Percentiles rank a stretch among this genome's conserved stretches.
Conservation (phyloP, 2,113 vertebrate species). For the Rhinoderma darwinii region DNA sequence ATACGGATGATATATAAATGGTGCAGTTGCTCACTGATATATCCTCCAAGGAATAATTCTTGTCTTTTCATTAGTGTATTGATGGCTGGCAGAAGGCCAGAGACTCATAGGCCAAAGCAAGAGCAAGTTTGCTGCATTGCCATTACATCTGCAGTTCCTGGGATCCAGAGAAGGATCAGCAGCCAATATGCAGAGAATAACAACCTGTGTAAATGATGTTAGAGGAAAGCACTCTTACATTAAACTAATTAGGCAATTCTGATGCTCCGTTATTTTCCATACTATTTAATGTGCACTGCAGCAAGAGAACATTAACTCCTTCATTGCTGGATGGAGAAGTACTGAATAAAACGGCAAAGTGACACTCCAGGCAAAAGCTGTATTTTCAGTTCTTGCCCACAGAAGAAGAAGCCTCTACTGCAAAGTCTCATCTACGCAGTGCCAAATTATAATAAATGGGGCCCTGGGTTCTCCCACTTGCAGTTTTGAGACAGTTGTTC, state of each 20-base stretch:
- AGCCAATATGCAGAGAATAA: constrained; percentile 58
- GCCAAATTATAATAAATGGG: too few species aligned
- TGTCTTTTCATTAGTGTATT: constrained; percentile 57
- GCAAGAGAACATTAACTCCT: constrained; percentile 14
- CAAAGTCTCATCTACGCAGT: too few species aligned
- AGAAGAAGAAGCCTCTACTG: too few species aligned
- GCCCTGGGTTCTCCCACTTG: too few species aligned
- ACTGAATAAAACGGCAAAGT: neutral
- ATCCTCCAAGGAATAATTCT: constrained; percentile 12
- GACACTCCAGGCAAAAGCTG: neutral
- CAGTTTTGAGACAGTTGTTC: too few species aligned
- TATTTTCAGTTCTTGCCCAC: too few species aligned
- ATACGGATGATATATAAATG: neutral
- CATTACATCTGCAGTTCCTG: constrained; percentile 61
- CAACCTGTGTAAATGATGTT: constrained; percentile 74
- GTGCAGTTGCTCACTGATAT: neutral
- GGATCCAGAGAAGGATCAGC: constrained; percentile 58
- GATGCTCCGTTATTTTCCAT: neutral
- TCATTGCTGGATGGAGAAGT: neutral
- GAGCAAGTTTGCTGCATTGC: constrained; percentile 57
- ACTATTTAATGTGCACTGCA: constrained; percentile 9
- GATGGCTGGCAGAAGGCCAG: constrained; percentile 49
- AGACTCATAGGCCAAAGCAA: constrained; percentile 46
- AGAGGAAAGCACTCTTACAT: constrained; percentile 67
- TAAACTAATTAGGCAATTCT: constrained; percentile 47